phyloP scores from a whole-genome alignment of 2,888 invertebrate species.

The Stramonita haemastoma region DNA sequence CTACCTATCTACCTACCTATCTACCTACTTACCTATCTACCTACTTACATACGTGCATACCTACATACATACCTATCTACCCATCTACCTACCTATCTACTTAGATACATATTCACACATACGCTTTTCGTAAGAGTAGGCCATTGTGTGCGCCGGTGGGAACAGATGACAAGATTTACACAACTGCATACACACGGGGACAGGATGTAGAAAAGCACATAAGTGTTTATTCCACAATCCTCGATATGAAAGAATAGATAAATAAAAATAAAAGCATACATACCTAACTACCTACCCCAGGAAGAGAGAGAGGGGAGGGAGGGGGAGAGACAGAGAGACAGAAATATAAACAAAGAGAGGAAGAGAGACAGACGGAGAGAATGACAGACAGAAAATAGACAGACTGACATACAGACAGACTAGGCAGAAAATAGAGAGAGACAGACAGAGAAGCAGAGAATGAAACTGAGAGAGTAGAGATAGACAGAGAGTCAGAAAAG shows the following conservation, averaged over 20 bases:
- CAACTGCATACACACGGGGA: no score
- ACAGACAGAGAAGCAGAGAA: not conserved
- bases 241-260: no score
- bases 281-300: not conserved
- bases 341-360: not conserved
- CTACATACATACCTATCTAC: not conserved
- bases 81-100: no score
- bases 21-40: not conserved
- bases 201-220: no score
- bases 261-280: not conserved
- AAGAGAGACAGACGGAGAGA: not conserved
- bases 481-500: not conserved
- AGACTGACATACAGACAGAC: not conserved
- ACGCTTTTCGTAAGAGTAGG: no score
- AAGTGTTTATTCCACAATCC: no score
- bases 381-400: not conserved
- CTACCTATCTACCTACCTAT: not conserved
- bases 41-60: not conserved
- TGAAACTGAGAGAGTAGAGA: not conserved
- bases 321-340: not conserved
- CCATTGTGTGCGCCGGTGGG: no score
- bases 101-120: no score
- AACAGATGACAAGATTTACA: no score
- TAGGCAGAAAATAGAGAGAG: not conserved
- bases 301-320: not conserved